Evolutionary conservation across 2,113 vertebrate species (phyloP), one percentile per base, ranked within the genome.

Genomic region (Corythornis vintsioides): DNA sequence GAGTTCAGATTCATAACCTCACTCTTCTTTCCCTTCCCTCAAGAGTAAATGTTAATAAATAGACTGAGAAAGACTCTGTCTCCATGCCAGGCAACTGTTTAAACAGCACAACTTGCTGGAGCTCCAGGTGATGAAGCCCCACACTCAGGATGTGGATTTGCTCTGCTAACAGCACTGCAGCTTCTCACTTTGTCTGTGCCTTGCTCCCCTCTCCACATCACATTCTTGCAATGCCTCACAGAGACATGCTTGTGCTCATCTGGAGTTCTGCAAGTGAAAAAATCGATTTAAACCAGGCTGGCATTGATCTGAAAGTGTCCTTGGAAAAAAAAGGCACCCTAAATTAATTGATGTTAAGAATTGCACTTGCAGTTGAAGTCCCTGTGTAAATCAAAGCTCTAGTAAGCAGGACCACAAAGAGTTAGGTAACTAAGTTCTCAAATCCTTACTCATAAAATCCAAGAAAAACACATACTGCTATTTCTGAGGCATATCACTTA

Each of bases 41-140:
- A 87, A 89, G 92, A 85, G 2, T 60, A 75, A 86, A 75, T 69
- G 72, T 40, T 71, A 89, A 84, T 74, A 90, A 92, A 92, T 42
- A 84, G 40, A 25, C 50, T 89, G 74, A 95, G 85, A 72, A 95
- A 91, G 16, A 42, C 35, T 53, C 70, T 91, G 65, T 82, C 70
- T 71, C 40, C 0, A 0, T 47, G 67, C 75, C 82, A 83, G 38
- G 16, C 1, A 5, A 31, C 75, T 93, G 75, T 94, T 94, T 93
- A 89, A 63, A 69, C 87, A 85, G 66, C 35, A 84, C 74, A 45
- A 92, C 48, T 82, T 77, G 88, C 77, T 88, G 47, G 53, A 92
- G 40, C 22, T 78, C 42, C 13, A 55, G 86, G 57, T 87, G 63
- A 72, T 17, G 43, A 26, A 86, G 29, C 7, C 53, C 22, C 65